phyloP scores from a whole-genome alignment of 2,113 vertebrate genomes.

The Gnathonemus longibarbis region DNA sequence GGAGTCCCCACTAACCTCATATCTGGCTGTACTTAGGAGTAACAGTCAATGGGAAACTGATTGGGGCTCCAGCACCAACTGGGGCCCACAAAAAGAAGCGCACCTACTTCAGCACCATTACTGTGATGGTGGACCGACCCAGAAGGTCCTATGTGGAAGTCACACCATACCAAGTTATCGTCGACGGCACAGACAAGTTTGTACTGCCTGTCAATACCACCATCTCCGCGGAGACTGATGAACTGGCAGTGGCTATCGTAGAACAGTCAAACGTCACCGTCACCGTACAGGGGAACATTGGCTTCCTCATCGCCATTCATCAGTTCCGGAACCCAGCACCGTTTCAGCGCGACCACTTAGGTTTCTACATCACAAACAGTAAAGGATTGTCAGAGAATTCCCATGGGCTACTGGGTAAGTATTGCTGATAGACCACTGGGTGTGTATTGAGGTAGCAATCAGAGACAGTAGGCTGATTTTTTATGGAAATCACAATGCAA shows the following conservation, averaged over 20 bases:
- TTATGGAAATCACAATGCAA: neutral
- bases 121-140: slow-evolving; percentile 73
- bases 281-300: slow-evolving; percentile 64
- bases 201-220: slow-evolving; percentile 76
- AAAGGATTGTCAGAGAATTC: slow-evolving; percentile 75
- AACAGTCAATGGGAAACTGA: slow-evolving; percentile 83
- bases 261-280: slow-evolving; percentile 75
- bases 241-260: slow-evolving; percentile 67
- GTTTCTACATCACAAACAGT: slow-evolving; percentile 85
- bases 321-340: slow-evolving; percentile 83
- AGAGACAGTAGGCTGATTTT: neutral
- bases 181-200: slow-evolving; percentile 76
- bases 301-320: slow-evolving; percentile 83
- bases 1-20: slow-evolving; percentile 31
- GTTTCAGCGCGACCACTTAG: slow-evolving; percentile 82
- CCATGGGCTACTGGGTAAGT: slow-evolving; percentile 83
- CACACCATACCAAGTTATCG: slow-evolving; percentile 78
- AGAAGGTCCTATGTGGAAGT: slow-evolving; percentile 82
- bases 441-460: neutral
- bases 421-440: neutral
- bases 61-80: slow-evolving; percentile 79
- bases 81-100: slow-evolving; percentile 84
- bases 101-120: slow-evolving; percentile 88
- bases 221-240: slow-evolving; percentile 53
- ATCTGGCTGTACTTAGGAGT: slow-evolving; percentile 62